phyloP scores from a whole-genome alignment of 1,140 invertebrate genomes.

The Caenorhabditis brenneri region DNA sequence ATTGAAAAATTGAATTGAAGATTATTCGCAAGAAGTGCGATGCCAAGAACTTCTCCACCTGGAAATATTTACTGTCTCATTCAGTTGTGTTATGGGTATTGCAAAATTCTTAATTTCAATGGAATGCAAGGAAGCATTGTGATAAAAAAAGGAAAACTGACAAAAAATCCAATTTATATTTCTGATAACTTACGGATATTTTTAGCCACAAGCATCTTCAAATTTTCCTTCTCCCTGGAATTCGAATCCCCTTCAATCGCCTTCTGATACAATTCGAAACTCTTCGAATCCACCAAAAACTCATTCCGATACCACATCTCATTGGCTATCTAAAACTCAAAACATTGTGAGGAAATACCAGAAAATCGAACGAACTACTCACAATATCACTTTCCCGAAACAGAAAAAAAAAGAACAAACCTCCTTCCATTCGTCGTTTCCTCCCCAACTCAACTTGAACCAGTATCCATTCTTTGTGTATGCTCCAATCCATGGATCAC shows the following conservation, averaged over 20 bases:
- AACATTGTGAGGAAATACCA: no score
- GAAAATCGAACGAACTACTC: no score
- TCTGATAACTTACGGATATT: constrained; percentile 41
- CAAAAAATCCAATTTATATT: not conserved
- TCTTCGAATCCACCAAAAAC: not conserved
- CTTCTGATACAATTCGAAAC: not conserved
- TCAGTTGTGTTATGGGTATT: no score
- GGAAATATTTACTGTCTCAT: not conserved
- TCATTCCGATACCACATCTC: constrained; percentile 12
- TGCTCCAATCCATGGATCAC: constrained; percentile 48
- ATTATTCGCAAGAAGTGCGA: not conserved
- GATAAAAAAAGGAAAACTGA: no score
- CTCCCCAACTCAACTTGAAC: constrained; percentile 38
- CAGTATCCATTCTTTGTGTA: constrained; percentile 46
- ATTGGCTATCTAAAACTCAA: not conserved
- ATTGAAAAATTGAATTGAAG: not conserved
- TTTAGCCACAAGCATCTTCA: constrained; percentile 9
- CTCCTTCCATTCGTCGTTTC: constrained; percentile 37
- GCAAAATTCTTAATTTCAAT: no score
- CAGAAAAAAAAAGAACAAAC: no score
- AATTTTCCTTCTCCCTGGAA: not conserved
- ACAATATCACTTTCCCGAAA: no score
- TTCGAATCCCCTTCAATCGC: not conserved
- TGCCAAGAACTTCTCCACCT: constrained; percentile 38
- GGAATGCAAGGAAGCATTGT: no score